Percentiles rank a stretch among this genome's conserved stretches.
Conservation (phyloP, 2,113 vertebrate genomes). For the Forbesichthys agassizii region DNA sequence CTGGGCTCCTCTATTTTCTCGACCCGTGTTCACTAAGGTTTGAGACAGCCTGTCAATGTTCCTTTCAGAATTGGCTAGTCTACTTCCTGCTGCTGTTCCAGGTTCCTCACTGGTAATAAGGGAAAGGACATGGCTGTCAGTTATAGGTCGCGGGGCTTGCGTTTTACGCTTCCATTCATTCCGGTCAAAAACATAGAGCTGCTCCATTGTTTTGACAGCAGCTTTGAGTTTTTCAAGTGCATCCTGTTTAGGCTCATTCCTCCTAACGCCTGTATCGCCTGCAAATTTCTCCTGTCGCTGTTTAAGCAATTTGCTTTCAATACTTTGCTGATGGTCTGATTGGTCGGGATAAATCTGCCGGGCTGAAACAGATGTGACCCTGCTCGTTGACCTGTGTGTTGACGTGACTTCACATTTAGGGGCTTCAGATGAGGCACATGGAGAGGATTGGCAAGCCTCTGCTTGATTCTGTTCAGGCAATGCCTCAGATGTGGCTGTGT, state of each 20-base stretch:
- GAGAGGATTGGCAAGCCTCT: slow-evolving; percentile 26
- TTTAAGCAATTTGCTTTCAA: slow-evolving; percentile 77
- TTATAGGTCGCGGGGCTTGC: slow-evolving; percentile 79
- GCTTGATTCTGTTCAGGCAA: slow-evolving; percentile 30
- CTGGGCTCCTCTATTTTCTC: slow-evolving; percentile 36
- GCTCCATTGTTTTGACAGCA: slow-evolving; percentile 94
- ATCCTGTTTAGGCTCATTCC: slow-evolving; percentile 76
- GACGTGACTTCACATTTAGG: slow-evolving; percentile 62
- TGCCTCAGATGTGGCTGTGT: slow-evolving; percentile 17
- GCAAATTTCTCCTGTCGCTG: slow-evolving; percentile 77
- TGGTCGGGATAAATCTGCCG: slow-evolving; percentile 79
- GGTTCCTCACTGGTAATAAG: slow-evolving; percentile 84
- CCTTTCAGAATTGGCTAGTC: background rate
- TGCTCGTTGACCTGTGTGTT: slow-evolving; percentile 74
- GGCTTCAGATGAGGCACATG: slow-evolving; percentile 61
- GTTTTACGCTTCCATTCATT: slow-evolving; percentile 94
- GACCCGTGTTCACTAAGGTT: slow-evolving; percentile 1
- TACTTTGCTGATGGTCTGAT: slow-evolving; percentile 72
- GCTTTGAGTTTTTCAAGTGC: slow-evolving; percentile 93
- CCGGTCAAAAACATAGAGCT: slow-evolving; percentile 90
- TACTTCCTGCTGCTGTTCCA: slow-evolving; percentile 14
- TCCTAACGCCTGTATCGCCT: slow-evolving; percentile 70
- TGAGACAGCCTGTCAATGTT: slow-evolving; percentile 13
- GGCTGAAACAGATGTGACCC: slow-evolving; percentile 68
- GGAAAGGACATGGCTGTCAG: slow-evolving; percentile 87